These are phyloP conservation scores for Xestia xanthographa DNA, from an alignment of 2,888 invertebrate genomes.

Conservation along the genomic window DNA sequence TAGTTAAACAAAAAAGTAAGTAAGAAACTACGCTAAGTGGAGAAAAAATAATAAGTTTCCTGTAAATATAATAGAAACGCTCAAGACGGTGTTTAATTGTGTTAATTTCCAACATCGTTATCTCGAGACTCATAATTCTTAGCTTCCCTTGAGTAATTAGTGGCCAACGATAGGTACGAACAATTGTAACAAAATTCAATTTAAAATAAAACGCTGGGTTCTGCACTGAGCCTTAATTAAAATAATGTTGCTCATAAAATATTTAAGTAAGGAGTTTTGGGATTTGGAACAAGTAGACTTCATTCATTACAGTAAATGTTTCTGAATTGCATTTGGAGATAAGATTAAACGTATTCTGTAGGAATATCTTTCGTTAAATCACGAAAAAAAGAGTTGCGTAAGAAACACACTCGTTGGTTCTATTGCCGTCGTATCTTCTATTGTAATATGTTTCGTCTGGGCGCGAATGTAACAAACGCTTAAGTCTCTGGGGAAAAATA, in stretches of 20 bases:
- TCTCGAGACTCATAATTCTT: constrained; percentile 71
- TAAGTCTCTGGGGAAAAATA: constrained; percentile 56
- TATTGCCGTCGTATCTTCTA: constrained; percentile 45
- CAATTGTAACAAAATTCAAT: constrained; percentile 67
- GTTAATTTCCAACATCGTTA: constrained; percentile 74
- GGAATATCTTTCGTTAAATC: constrained; percentile 28
- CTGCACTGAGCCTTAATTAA: constrained; percentile 46
- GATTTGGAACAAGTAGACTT: constrained; percentile 24
- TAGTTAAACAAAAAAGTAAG: constrained; percentile 18
- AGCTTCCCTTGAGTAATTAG: constrained; percentile 71
- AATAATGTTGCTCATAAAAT: constrained; percentile 37
- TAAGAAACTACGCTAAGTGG: constrained; percentile 36
- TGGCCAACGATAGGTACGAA: constrained; percentile 63
- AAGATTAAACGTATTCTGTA: constrained; percentile 7
- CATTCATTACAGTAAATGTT: constrained; percentile 30
- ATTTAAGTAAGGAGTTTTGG: constrained; percentile 33
- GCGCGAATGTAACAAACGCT: constrained; percentile 37
- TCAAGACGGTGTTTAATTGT: constrained; percentile 73
- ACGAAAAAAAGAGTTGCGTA: constrained; percentile 18
- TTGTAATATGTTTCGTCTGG: constrained; percentile 43
- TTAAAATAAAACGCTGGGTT: constrained; percentile 36
- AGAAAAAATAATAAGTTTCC: constrained; percentile 60
- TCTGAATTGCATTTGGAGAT: constrained; percentile 35
- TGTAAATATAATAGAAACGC: constrained; percentile 63
- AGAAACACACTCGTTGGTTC: constrained; percentile 29